Conservation (phyloP, 2,797 vertebrate genomes). For the Diceros bicornis region DNA sequence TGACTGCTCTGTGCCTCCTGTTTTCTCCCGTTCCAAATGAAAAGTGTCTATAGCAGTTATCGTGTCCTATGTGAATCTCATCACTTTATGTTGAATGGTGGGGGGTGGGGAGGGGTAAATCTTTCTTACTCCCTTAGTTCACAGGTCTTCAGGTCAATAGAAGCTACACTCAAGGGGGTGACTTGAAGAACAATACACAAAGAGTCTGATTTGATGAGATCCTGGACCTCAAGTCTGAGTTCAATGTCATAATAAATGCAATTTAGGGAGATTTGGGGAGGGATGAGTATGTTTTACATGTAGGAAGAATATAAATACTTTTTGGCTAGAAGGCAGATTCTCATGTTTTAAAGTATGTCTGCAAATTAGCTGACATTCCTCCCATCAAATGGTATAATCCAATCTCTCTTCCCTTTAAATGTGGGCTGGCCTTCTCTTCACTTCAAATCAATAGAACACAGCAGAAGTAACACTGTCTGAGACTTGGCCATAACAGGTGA, state of each 20-base stretch:
- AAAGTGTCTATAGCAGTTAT: neutral
- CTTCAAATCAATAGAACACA: neutral
- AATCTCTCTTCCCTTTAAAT: neutral
- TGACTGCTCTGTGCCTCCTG: neutral
- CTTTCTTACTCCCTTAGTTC: neutral
- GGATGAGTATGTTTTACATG: neutral
- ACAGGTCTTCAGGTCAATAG: slow-evolving; percentile 20
- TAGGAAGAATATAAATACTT: neutral
- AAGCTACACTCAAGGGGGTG: neutral
- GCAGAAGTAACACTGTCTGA: neutral
- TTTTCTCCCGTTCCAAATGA: neutral
- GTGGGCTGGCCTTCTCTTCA: neutral
- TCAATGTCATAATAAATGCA: neutral
- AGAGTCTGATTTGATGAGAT: neutral
- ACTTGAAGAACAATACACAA: neutral
- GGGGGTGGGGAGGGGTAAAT: rapidly evolving
- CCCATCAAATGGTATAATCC: neutral
- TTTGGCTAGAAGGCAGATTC: neutral
- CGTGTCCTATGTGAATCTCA: neutral
- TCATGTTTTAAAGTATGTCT: slow-evolving; percentile 42
- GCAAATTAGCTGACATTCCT: neutral
- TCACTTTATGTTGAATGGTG: neutral
- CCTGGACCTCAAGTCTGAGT: neutral
- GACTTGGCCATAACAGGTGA: neutral
- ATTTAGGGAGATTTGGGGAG: neutral